Evolutionary conservation across 92 coral and sea anemone species (phyloP).

Genomic region (Siderastrea radians): DNA sequence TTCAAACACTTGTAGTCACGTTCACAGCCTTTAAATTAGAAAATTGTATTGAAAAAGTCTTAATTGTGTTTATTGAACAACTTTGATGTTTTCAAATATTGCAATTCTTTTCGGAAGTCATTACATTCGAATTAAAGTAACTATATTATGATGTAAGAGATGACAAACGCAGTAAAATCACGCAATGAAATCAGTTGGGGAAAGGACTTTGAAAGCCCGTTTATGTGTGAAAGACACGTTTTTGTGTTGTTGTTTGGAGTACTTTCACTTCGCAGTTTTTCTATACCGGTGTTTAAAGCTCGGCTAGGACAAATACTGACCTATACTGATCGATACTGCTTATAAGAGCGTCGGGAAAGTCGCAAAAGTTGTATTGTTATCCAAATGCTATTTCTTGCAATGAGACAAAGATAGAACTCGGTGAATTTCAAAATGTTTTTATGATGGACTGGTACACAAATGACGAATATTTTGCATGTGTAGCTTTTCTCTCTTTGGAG

Average conservation of each 20-base stretch:
- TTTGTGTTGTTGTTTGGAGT: background rate
- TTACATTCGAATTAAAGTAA: slow-evolving; percentile 6
- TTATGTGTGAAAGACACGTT: background rate
- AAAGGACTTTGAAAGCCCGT: background rate
- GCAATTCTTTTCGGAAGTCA: slow-evolving; percentile 10
- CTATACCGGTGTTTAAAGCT: no score
- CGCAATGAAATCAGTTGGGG: background rate
- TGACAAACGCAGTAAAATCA: background rate
- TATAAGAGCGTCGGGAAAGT: no score
- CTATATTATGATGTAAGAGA: background rate
- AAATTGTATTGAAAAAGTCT: background rate
- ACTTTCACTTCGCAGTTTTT: no score
- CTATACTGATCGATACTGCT: no score
- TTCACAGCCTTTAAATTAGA: background rate
- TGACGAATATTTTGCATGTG: no score
- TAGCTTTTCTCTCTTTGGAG: no score
- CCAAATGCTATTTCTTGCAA: no score
- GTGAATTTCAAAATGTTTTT: no score
- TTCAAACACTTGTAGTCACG: slow-evolving; percentile 1
- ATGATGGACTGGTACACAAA: no score
- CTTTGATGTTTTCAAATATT: background rate
- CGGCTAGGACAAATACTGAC: no score
- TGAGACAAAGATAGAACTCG: no score
- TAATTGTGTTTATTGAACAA: background rate
- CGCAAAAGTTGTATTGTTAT: no score